These are phyloP conservation scores for Formica selysi DNA, from an alignment of 1,140 invertebrate species.

Conservation along the genomic window DNA sequence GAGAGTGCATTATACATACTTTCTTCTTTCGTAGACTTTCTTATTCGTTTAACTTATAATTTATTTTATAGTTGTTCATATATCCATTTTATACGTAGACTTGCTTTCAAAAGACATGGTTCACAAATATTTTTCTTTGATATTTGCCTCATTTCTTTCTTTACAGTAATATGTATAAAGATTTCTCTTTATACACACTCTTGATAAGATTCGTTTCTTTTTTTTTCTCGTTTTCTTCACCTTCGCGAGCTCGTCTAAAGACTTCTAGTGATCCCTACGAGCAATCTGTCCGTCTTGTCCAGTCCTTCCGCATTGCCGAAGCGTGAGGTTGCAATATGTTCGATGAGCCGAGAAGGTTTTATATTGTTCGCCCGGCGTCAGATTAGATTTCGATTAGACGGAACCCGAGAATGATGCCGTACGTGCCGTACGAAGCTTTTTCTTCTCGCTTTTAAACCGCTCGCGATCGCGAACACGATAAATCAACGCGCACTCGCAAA, in stretches of 20 bases:
- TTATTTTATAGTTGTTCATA: not conserved
- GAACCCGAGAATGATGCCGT: slow-evolving; percentile 30
- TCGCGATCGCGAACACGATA: slow-evolving; percentile 30
- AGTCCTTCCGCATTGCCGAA: slow-evolving; percentile 39
- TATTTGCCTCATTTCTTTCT: slow-evolving; percentile 1
- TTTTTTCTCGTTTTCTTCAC: not conserved
- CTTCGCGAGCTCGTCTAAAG: slow-evolving; percentile 17
- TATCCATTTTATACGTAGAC: not conserved
- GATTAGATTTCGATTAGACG: slow-evolving; percentile 61
- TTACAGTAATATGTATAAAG: not conserved
- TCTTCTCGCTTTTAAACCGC: slow-evolving; percentile 37
- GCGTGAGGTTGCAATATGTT: slow-evolving; percentile 54
- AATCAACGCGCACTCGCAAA: slow-evolving; percentile 51
- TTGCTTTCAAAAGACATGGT: not conserved
- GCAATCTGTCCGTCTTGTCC: slow-evolving; percentile 28
- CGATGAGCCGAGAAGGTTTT: slow-evolving; percentile 50
- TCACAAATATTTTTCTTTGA: slow-evolving; percentile 17
- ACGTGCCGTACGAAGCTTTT: slow-evolving; percentile 32
- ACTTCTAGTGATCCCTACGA: slow-evolving; percentile 37
- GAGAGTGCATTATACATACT: slow-evolving; percentile 2
- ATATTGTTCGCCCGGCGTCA: slow-evolving; percentile 37
- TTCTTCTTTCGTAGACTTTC: not conserved
- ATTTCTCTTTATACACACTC: not conserved
- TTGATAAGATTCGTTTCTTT: slow-evolving; percentile 23
- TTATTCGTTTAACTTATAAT: not conserved